These are phyloP conservation scores for Sebastolobus alascanus DNA, from an alignment of 2,797 vertebrate genomes.

Conservation along the genomic window DNA sequence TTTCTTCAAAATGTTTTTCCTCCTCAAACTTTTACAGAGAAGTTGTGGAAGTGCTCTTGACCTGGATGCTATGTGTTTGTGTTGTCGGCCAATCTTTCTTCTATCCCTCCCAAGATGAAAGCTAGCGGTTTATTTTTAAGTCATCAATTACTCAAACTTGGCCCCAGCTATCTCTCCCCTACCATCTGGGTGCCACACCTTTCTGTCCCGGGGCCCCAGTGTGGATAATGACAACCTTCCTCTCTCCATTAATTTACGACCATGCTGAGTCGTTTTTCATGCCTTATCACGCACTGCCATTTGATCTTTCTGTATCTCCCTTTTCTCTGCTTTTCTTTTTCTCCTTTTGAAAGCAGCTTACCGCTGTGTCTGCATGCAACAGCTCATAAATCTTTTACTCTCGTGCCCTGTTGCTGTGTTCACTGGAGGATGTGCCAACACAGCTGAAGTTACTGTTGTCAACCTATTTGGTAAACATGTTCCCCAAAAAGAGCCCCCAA, in stretches of 20 bases:
- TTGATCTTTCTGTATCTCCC: slow-evolving; percentile 91
- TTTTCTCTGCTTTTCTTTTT: slow-evolving; percentile 18
- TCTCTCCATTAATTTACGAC: slow-evolving; percentile 93
- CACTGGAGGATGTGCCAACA: slow-evolving; percentile 88
- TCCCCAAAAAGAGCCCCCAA: slow-evolving; percentile 23
- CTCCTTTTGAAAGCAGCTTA: slow-evolving; percentile 38
- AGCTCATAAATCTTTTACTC: slow-evolving; percentile 94
- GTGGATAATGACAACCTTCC: slow-evolving; percentile 95
- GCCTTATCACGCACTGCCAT: slow-evolving; percentile 92
- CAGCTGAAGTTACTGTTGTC: slow-evolving; percentile 60
- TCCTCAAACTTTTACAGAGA: slow-evolving; percentile 29
- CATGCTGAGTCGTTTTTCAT: slow-evolving; percentile 90
- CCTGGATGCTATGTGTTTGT: slow-evolving; percentile 77
- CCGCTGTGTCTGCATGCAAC: slow-evolving; percentile 89
- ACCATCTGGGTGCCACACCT: slow-evolving; percentile 94
- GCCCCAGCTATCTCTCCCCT: slow-evolving; percentile 89
- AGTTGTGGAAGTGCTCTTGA: slow-evolving; percentile 68
- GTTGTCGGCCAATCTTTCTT: slow-evolving; percentile 83
- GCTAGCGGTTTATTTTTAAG: slow-evolving; percentile 92
- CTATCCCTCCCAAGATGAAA: slow-evolving; percentile 86
- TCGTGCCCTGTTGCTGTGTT: slow-evolving; percentile 84
- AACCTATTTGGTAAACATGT: slow-evolving; percentile 16
- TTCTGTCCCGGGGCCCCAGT: slow-evolving; percentile 88
- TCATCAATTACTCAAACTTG: slow-evolving; percentile 96
- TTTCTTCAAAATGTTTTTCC: slow-evolving; percentile 10